phyloP scores from a whole-genome alignment of 2,113 vertebrate species.

The Pangasianodon gigas region DNA sequence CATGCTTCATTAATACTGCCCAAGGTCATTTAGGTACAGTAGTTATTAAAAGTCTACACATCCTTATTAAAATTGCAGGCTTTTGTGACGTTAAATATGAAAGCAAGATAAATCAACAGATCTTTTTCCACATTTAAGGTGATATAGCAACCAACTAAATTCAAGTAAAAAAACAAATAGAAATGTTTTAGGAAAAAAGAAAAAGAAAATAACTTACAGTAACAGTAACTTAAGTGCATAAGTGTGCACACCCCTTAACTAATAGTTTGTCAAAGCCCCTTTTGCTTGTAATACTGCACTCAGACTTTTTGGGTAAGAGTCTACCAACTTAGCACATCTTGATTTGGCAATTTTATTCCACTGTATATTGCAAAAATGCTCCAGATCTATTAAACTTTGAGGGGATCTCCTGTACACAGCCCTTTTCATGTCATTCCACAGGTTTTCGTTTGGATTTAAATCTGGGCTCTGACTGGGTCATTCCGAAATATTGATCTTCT shows the following conservation, averaged over 20 bases:
- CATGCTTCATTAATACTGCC: neutral
- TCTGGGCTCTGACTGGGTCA: neutral
- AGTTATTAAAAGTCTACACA: neutral
- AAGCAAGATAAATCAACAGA: neutral
- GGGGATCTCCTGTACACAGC: neutral
- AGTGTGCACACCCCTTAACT: neutral
- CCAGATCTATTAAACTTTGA: neutral
- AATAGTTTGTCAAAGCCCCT: neutral
- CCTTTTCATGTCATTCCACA: neutral
- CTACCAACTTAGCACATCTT: neutral
- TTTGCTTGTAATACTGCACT: neutral
- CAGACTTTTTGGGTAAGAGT: neutral
- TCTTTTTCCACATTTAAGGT: neutral
- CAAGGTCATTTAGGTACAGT: neutral
- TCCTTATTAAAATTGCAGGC: neutral
- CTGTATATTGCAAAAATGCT: neutral
- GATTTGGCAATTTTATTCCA: neutral
- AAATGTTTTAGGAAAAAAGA: neutral
- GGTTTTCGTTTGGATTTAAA: neutral
- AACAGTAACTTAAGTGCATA: neutral
- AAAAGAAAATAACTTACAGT: neutral
- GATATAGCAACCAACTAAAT: neutral
- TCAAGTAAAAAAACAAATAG: neutral
- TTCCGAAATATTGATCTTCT: neutral
- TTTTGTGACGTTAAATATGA: neutral